These are phyloP conservation scores for Cherax destructor DNA, from an alignment of 1,140 invertebrate genomes.

Conservation along the genomic window DNA sequence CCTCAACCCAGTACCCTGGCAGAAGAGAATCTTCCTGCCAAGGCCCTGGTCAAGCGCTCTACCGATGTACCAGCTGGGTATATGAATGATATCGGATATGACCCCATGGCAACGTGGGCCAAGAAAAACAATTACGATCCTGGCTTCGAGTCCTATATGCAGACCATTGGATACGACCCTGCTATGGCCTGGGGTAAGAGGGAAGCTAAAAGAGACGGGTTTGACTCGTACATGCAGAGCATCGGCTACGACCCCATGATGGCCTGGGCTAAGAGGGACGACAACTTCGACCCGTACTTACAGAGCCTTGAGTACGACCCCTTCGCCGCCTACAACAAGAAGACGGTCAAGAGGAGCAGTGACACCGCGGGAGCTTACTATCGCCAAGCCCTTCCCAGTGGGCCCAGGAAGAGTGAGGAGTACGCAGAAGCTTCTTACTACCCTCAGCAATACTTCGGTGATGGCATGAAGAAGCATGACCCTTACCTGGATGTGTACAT, in stretches of 20 bases:
- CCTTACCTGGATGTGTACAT: conserved; percentile 63
- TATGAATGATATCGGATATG: conserved; percentile 29
- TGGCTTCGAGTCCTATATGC: conserved; percentile 33
- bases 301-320: conserved; percentile 65
- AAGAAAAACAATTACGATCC: conserved; percentile 33
- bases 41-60: conserved; percentile 42
- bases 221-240: conserved; percentile 62
- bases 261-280: conserved; percentile 53
- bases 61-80: conserved; percentile 21
- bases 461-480: conserved; percentile 49
- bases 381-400: background rate
- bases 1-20: background rate
- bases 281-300: conserved; percentile 49
- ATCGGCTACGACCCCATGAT: conserved; percentile 58
- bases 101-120: conserved; percentile 29
- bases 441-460: conserved; percentile 14
- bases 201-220: conserved; percentile 48
- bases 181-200: conserved; percentile 53
- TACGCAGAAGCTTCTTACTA: conserved; percentile 13
- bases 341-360: conserved; percentile 23
- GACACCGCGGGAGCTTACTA: background rate
- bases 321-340: conserved; percentile 28
- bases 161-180: conserved; percentile 37
- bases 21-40: background rate
- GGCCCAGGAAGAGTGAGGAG: conserved; percentile 1